Evolutionary conservation across 2,797 vertebrate species (phyloP), one percentile per base, ranked within the genome.

Genomic region (Gila robusta): DNA sequence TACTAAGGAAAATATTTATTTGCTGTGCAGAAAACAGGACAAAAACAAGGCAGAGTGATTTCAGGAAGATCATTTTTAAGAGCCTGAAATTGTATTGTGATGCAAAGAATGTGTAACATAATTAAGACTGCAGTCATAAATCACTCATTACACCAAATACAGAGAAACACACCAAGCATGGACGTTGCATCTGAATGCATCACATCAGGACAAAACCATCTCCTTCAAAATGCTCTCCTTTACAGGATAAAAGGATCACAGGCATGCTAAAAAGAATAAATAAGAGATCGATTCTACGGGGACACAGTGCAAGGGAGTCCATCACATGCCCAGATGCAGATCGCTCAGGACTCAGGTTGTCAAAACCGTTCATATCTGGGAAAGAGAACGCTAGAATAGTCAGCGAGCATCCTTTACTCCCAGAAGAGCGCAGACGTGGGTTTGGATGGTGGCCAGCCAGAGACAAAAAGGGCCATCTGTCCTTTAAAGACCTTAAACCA

Each of bases 1-100:
- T 79, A 86, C 74, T 94, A 94, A 74, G 90, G 92, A 96, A 95
- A 96, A 95, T 95, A 96, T 92, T 95, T 94, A 95, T 93, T 95
- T 93, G 66, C 79, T 91, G 91, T 89, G 47, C 91, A 94, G 77
- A 84, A 79, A 81, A 82, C 54, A 82, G 16, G 35, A 78, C 80
- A 88, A 71, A 76, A 37, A 91, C 54, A 85, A 89, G 83, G 91
- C 81, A 92, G 83, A 83, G 62, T 54, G 7, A 73, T 54, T 87
- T 86, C 87, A 91, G 79, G 74, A 78, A 44, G 52, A 83, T 71
- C 7, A 71, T 47, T 64, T 49, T 54, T 26, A 67, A 76, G 82
- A 52, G 32, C 39, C 78, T 70, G 59, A 86, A 76, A 83, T 21
- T 80, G 80, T 67, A 86, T 39, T 52, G 72, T 64, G 81, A 86